Evolutionary conservation across 2,797 vertebrate genomes (phyloP).

Genomic region (Accipiter fasciatus): DNA sequence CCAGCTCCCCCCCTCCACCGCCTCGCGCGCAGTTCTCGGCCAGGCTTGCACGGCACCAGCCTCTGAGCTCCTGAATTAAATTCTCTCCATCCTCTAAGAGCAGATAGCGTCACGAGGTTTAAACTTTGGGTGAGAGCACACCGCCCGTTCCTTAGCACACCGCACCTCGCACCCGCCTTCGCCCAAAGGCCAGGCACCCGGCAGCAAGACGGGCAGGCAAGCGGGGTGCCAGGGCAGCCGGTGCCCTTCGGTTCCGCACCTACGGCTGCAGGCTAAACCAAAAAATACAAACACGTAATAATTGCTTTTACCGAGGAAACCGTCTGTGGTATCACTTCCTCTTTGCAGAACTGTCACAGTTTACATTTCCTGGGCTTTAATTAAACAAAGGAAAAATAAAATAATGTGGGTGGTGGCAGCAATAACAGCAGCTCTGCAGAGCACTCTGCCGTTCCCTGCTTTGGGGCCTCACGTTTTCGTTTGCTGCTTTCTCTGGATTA

Average conservation of each 20-base stretch:
- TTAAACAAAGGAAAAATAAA: not conserved
- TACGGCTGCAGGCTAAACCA: not conserved
- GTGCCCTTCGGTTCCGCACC: not conserved
- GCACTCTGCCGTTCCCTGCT: not conserved
- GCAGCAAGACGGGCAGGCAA: not conserved
- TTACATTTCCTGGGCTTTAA: not conserved
- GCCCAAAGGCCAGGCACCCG: accelerated
- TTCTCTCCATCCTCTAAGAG: not conserved
- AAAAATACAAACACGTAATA: not conserved
- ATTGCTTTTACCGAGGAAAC: not conserved
- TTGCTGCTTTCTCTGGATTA: not conserved
- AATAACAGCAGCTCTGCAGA: not conserved
- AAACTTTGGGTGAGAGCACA: not conserved
- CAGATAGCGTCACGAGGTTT: not conserved
- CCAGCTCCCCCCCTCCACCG: not conserved
- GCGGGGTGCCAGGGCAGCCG: not conserved
- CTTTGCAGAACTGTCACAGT: not conserved
- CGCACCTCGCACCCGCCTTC: accelerated
- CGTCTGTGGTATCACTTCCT: not conserved
- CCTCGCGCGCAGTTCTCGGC: not conserved
- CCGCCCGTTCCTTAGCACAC: not conserved
- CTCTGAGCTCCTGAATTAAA: not conserved
- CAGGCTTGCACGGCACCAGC: accelerated
- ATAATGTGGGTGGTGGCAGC: not conserved
- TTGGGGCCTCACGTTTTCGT: not conserved